A percentile compares a stretch with the other conserved stretches of the same genome.
Evolutionary conservation across 2,113 vertebrate genomes (phyloP).

Genomic region (Caloenas nicobarica): DNA sequence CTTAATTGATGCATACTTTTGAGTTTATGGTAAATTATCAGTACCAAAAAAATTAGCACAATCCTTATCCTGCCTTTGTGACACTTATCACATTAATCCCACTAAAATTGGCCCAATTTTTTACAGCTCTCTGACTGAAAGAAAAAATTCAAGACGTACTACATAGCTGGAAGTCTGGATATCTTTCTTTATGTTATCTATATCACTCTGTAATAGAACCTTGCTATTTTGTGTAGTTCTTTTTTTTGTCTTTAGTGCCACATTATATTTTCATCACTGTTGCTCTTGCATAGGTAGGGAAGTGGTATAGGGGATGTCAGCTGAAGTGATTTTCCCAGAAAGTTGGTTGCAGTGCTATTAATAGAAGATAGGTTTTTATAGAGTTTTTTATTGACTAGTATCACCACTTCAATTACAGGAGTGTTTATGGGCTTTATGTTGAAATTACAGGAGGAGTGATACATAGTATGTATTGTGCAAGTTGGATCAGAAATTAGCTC

Average conservation of each 20-base stretch:
- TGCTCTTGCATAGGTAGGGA: background rate
- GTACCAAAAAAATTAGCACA: background rate
- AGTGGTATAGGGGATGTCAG: background rate
- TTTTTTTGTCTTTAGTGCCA: background rate
- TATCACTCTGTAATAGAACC: background rate
- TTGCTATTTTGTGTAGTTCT: background rate
- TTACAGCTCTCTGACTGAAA: background rate
- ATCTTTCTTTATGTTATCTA: background rate
- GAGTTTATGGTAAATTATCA: background rate
- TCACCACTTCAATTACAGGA: background rate
- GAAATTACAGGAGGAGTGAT: background rate
- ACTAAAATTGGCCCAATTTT: background rate
- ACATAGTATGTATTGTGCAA: background rate
- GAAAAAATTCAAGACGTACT: background rate
- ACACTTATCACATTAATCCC: background rate
- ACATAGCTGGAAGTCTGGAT: background rate
- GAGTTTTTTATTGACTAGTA: background rate
- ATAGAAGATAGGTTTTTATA: background rate
- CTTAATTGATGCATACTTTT: background rate
- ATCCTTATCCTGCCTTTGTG: background rate
- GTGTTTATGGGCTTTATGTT: background rate
- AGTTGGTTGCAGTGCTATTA: background rate
- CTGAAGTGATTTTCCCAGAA: background rate
- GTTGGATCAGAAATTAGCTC: background rate
- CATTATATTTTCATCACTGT: background rate